Conservation (phyloP, 2,797 vertebrate genomes). For the Kryptolebias ocellatus region DNA sequence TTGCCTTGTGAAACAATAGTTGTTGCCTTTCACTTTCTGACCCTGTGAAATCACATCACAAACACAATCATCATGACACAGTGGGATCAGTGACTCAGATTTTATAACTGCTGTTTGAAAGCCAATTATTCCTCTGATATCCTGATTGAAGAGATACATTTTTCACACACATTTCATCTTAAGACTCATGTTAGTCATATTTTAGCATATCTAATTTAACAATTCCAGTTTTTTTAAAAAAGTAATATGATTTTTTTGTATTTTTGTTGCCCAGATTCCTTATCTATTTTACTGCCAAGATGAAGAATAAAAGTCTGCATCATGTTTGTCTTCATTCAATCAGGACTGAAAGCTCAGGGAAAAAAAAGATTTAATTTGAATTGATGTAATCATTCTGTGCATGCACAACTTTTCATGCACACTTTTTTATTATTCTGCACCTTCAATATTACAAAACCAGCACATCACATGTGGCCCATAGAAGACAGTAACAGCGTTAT, state of each 20-base stretch:
- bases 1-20: background rate
- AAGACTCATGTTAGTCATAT: constrained; percentile 1
- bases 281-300: too few relatives aligned
- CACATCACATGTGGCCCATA: constrained; percentile 12
- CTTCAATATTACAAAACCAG: constrained; percentile 21
- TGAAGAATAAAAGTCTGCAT: too few relatives aligned
- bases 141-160: background rate
- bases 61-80: background rate
- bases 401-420: constrained; percentile 22
- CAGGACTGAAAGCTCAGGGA: too few relatives aligned
- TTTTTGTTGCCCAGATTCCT: too few relatives aligned
- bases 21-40: background rate
- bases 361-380: too few relatives aligned
- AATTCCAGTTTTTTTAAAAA: too few relatives aligned
- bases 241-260: too few relatives aligned
- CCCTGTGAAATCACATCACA: background rate
- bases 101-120: background rate
- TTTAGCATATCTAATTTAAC: background rate
- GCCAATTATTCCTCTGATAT: background rate
- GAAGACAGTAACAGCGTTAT: background rate
- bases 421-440: constrained; percentile 56
- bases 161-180: constrained; percentile 1
- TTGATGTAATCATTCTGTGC: background rate
- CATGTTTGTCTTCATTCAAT: too few relatives aligned
- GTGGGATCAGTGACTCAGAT: background rate